phyloP scores from a whole-genome alignment of 2,113 vertebrate genomes.

The Machaerirhynchus nigripectus region DNA sequence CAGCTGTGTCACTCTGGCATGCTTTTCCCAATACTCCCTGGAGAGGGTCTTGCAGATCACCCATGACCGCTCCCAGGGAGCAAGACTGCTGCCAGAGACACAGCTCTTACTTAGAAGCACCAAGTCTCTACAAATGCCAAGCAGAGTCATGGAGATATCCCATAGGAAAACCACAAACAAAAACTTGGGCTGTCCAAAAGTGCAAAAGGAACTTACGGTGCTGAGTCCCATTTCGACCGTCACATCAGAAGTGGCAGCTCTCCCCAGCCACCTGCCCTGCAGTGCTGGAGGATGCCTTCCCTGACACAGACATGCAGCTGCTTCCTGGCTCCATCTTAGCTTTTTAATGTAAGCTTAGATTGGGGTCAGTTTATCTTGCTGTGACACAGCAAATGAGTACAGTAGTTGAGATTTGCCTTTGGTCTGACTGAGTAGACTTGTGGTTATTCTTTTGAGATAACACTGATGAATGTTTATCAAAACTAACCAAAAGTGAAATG shows the following conservation, averaged over 20 bases:
- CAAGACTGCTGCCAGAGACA: background rate
- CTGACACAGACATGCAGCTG: background rate
- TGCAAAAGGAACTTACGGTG: background rate
- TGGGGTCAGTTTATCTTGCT: background rate
- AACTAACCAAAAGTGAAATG: background rate
- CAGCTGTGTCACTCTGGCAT: background rate
- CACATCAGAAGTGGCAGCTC: background rate
- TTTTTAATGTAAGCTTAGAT: background rate
- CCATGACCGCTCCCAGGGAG: background rate
- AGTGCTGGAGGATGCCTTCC: background rate
- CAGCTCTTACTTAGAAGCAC: background rate
- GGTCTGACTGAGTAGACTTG: background rate
- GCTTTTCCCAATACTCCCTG: rapidly evolving
- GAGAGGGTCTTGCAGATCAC: background rate
- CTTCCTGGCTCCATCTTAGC: background rate
- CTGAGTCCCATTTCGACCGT: background rate
- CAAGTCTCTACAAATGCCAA: background rate
- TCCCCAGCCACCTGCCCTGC: background rate
- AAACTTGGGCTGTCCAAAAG: background rate
- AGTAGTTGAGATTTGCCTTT: background rate
- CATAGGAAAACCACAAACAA: background rate
- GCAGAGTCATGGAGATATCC: background rate
- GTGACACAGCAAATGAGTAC: background rate
- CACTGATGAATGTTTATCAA: background rate
- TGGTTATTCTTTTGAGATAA: background rate